Evolutionary conservation across 2,797 vertebrate genomes (phyloP), one percentile per base, ranked within the genome.

Genomic region (Euthynnus affinis): DNA sequence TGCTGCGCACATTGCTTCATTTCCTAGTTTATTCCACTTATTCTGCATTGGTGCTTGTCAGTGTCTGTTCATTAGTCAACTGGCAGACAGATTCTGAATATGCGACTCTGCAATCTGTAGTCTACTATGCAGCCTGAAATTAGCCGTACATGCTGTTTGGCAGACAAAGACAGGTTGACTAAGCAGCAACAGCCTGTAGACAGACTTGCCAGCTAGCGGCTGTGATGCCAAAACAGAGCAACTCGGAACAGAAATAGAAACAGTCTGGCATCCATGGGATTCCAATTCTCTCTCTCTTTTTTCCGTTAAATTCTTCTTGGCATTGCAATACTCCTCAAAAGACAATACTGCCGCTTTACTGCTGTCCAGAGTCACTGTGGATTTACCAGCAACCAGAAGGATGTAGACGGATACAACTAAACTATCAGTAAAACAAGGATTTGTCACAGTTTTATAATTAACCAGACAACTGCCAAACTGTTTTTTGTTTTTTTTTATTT

Each of bases 151-250:
- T 81, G 87, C 81, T 80, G 74, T 84, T 83, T 92, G 88, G 89
- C 88, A 87, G 77, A 89, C 66, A 75, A 62, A 74, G 75, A 71
- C 78, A 65, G 71, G 80, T 78, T 92, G 92, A 89, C 85, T 89
- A 90, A 91, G 91, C 88, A 88, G 82, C 72, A 83, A 84, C 90
- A 88, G 89, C 86, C 87, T 89, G 87, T 74, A 76, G 87, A 85
- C 44, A 79, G 81, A 83, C 85, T 81, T 59, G 73, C 85, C 83
- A 90, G 63, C 2, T 23, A 76, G 76, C 8, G 51, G 56, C 71
- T 46, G 65, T 82, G 46, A 10, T 75, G 90, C 91, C 91, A 91
- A 89, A 88, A 81, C 59, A 61, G 58, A 86, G 66, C 17, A 23
- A 85, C 68, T 69, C 22, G 3, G 53, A 84, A 71, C 88, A 59